These are phyloP conservation scores for Zaprionus africanus DNA, from an alignment of 1,140 invertebrate species.

Conservation along the genomic window DNA sequence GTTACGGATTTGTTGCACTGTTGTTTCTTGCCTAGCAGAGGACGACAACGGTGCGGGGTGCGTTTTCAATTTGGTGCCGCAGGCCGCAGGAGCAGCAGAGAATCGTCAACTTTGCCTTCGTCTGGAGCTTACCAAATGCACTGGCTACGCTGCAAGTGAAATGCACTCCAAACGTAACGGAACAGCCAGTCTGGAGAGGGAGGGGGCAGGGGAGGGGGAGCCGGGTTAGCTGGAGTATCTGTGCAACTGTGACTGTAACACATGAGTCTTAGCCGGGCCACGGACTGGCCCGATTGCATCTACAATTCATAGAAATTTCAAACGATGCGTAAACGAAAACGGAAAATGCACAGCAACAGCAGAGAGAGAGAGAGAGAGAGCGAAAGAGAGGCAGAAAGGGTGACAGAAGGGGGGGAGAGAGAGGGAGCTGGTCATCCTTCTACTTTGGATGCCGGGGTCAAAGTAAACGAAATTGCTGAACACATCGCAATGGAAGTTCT, in stretches of 20 bases:
- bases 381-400: not conserved
- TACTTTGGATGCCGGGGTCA: slow-evolving; percentile 37
- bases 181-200: too few relatives aligned
- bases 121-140: slow-evolving; percentile 80
- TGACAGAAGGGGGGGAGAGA: not conserved
- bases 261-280: slow-evolving; percentile 50
- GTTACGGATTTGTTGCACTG: slow-evolving; percentile 7
- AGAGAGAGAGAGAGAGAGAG: not conserved
- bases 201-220: too few relatives aligned
- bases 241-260: slow-evolving; percentile 36
- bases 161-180: slow-evolving; percentile 58
- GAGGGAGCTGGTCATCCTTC: slow-evolving; percentile 30
- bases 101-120: slow-evolving; percentile 80
- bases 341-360: slow-evolving; percentile 65
- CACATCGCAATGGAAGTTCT: slow-evolving; percentile 60
- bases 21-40: slow-evolving; percentile 22
- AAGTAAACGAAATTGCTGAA: slow-evolving; percentile 54
- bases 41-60: not conserved
- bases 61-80: slow-evolving; percentile 68
- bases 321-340: slow-evolving; percentile 83
- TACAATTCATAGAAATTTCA: slow-evolving; percentile 84
- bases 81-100: slow-evolving; percentile 56
- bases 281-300: slow-evolving; percentile 81
- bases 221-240: slow-evolving; percentile 2
- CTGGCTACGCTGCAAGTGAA: slow-evolving; percentile 67